Base-by-base conservation (phyloP, 1,140 invertebrate genomes). In the Drosophila tristis region DNA sequence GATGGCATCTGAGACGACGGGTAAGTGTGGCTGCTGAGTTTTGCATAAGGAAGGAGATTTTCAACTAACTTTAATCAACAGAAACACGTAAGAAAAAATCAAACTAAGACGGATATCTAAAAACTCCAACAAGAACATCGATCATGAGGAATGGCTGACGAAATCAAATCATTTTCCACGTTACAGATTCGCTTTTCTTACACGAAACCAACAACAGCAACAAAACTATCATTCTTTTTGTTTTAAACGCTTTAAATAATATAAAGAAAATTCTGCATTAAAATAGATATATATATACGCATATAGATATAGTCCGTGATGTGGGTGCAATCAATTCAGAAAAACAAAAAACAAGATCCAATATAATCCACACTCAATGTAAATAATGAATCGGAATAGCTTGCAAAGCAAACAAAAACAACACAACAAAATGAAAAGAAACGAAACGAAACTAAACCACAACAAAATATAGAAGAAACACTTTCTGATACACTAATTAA, bases 401-500 rank as follows among this genome's bases (percentile, higher is more conserved):
- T 70, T 74, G 63, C 65, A 7, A 62, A 70, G 63, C 55, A 59
- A 79, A 43, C 8, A 66, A 56, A 11, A 2, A 29, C 8, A 2
- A 29, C 26, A 23, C 39, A 25, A 45, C 20, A 23, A 42, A 29
- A 35, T 42, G 16, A 31, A 80, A 50, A 45, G 26, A 51, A 45
- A 53, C 35, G 35, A 13, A 11, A 13, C 31, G 29, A 31, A 31
- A 31, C 7, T 7, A 3, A 31, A 31, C 20, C 13, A 4, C 26
- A 43, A 23, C 35, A 25, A 45, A 26, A 39, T 23, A 42, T 42
- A 53, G 23, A 45, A 49, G 50, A 53, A 45, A 50, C 49, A 73
- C 45, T 67, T 63, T 70, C 42, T 76, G 58, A 63, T 71, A 78
- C 64, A 63, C 49, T 67, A 72, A 64, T 78, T 76, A 82, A 50